Base-by-base conservation (phyloP, 2,888 invertebrate species). In the Scaptodrosophila latifasciaeformis region DNA sequence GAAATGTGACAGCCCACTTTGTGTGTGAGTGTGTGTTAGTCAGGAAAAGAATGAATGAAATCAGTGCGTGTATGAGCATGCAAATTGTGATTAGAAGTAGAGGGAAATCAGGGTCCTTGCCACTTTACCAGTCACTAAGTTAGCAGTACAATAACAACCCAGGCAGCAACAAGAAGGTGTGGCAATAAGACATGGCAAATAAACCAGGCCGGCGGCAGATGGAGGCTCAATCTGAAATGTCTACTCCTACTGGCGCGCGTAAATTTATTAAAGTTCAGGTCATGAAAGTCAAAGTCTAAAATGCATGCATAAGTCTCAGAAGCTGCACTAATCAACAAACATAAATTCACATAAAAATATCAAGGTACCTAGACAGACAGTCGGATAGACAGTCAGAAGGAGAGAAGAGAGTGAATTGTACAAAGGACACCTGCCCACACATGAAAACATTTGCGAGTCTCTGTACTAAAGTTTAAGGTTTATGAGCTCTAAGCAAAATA, bases 341-440 rank as follows among this genome's bases (percentile, higher is more conserved):
- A 76, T 76, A 76, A 79, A 76, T 76, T 75, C 81, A 71, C 77
- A 79, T 75, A 66, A 79, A 71, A 76, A 75, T 63, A 59, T 63
- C 53, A 54, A 56, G 62, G 56, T 44, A 51, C 35, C 37, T 17
- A 13, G 49, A 49, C 21, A 35, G 30, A 44, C 7, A n/a, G 19
- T 31, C 35, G 51, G 40, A 48, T 39, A 17, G 45, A 45, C 45
- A 35, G 37, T 13, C 18, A 15, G 7, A 46, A 34, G 12, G 21
- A 21, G 39, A 9, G n/a, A 34, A 13, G n/a, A 27, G 27, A n/a
- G 7, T 12, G 24, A 27, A 6, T 12, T 3, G 24, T 10, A 17
- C 29, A 13, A 9, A 9, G 15, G n/a, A n/a, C n/a, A n/a, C n/a
- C n/a, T n/a, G n/a, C n/a, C n/a, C n/a, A n/a, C n/a, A n/a, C n/a